Evolutionary conservation across 2,113 vertebrate genomes (phyloP), one percentile per base, ranked within the genome.

Genomic region (Petrocephalus zakoni): DNA sequence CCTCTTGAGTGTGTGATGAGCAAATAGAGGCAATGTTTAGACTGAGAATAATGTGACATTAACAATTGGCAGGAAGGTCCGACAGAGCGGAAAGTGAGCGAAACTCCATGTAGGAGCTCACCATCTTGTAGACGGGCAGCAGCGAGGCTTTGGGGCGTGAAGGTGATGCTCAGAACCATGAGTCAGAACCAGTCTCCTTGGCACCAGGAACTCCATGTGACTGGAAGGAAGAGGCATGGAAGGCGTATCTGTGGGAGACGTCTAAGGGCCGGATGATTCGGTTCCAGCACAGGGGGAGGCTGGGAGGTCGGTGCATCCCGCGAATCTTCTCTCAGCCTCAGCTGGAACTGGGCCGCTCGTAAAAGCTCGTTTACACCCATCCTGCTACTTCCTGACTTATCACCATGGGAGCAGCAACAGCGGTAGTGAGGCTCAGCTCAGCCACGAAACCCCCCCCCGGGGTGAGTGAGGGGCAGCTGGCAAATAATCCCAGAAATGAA

Each of bases 231-330:
- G 81, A 90, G 86, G 19, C 88, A 75, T 17, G 64, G 37, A 81
- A 46, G 22, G 8, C 8, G 9, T 47, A 37, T 29, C 25, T 42
- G 49, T 56, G 83, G 3, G 64, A 47, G 22, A 84, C 83, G 72
- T 49, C 75, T 75, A 21, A n/a, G 61, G 9, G 61, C 22, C 1
- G 21, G 92, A 92, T 92, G 93, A 95, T 93, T 93, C 94, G 93
- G 94, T 90, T 89, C 89, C 81, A 1, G 81, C 46, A n/a, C 4
- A 13, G 81, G 19, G 10, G 78, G 6, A 10, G 81, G 81, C 72
- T 88, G 90, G 89, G 91, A 92, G 90, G 88, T 89, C 88, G 83
- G 91, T 8, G 29, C 84, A 91, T 94, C 90, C 92, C 78, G 68
- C 82, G 51, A 81, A 88, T 92, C 19, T 34, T 91, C 91, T 92